Conservation (phyloP, 2,888 invertebrate genomes). For the Sesia apiformis region DNA sequence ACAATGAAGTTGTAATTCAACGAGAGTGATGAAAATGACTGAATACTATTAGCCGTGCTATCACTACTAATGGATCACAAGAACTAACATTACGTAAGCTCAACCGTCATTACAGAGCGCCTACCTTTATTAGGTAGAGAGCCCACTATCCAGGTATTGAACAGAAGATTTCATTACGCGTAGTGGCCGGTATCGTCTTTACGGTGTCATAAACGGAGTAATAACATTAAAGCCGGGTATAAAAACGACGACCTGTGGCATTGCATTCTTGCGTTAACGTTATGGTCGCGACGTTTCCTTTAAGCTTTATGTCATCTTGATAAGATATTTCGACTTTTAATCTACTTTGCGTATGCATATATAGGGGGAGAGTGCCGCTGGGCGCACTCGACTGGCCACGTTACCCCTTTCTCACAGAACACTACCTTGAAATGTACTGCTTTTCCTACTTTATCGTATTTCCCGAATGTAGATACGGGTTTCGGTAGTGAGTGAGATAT, state of each 20-base stretch:
- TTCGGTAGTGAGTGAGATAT: too few relatives aligned
- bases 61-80: background rate
- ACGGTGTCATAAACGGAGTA: slow-evolving; percentile 70
- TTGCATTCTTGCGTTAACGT: slow-evolving; percentile 50
- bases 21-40: too few relatives aligned
- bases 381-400: too few relatives aligned
- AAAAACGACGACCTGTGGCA: slow-evolving; percentile 71
- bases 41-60: too few relatives aligned
- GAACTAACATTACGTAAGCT: background rate
- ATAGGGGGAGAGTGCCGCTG: too few relatives aligned
- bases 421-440: too few relatives aligned
- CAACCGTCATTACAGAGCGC: background rate
- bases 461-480: too few relatives aligned
- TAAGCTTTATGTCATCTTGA: slow-evolving; percentile 10
- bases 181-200: slow-evolving; percentile 71
- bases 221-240: slow-evolving; percentile 66
- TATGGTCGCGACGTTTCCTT: slow-evolving; percentile 29
- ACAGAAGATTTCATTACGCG: slow-evolving; percentile 72
- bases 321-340: too few relatives aligned
- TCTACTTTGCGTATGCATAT: too few relatives aligned
- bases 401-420: too few relatives aligned
- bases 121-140: slow-evolving; percentile 4
- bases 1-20: too few relatives aligned
- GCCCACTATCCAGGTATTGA: slow-evolving; percentile 54
- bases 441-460: too few relatives aligned